A percentile compares a stretch with the other conserved stretches of the same genome.
These are phyloP conservation scores for Lophotriccus pileatus DNA, from an alignment of 2,797 vertebrate genomes.

Conservation along the genomic window DNA sequence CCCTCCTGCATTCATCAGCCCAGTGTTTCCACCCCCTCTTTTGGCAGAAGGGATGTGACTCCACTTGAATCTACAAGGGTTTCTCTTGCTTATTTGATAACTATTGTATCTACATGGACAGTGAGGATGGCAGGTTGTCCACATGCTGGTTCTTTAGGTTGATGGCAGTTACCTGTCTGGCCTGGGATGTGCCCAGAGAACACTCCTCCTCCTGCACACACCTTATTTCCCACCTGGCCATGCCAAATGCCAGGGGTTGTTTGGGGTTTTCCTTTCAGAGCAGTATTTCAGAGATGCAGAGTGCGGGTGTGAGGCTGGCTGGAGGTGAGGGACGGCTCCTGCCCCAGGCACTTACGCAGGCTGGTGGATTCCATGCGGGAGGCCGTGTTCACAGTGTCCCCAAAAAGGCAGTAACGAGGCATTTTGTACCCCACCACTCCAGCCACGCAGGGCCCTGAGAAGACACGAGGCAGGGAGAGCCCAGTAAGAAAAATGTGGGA, in stretches of 20 bases:
- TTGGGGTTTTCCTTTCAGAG: neutral
- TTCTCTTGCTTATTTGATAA: neutral
- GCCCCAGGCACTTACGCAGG: conserved; percentile 75
- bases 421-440: conserved; percentile 92
- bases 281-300: neutral
- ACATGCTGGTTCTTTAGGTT: neutral
- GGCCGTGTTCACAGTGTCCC: conserved; percentile 90
- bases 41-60: neutral
- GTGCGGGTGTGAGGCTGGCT: neutral
- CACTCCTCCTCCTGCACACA: neutral
- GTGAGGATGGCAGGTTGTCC: too few relatives aligned
- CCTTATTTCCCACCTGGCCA: neutral
- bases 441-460: conserved; percentile 86
- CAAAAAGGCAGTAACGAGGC: conserved; percentile 92
- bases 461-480: neutral
- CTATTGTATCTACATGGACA: too few relatives aligned
- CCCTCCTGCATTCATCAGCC: neutral
- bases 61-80: neutral
- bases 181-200: neutral
- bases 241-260: accelerated
- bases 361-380: conserved; percentile 92
- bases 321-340: accelerated
- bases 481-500: neutral
- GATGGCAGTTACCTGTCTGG: neutral
- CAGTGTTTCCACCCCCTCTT: neutral